Conservation (phyloP, 2,113 vertebrate genomes). For the Pomatorhinus ruficollis region DNA sequence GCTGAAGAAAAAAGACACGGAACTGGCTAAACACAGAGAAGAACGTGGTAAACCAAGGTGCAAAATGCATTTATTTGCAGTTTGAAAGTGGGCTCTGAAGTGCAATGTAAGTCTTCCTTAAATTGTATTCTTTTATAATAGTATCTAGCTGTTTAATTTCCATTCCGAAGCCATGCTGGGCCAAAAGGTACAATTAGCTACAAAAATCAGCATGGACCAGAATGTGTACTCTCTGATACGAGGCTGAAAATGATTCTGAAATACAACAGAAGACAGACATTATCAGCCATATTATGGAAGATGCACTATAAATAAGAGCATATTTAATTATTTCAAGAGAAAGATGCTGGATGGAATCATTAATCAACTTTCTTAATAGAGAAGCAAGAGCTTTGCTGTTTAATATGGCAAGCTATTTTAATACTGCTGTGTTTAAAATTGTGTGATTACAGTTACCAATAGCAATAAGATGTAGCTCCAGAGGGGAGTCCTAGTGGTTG, state of each 20-base stretch:
- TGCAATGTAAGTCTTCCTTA: slow-evolving; percentile 68
- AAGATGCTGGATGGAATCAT: slow-evolving; percentile 34
- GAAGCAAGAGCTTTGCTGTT: background rate
- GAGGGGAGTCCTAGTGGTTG: slow-evolving; percentile 34
- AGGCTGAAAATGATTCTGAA: slow-evolving; percentile 39
- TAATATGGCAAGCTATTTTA: slow-evolving; percentile 43
- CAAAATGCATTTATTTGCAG: background rate
- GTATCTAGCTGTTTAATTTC: slow-evolving; percentile 28
- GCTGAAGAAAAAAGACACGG: slow-evolving; percentile 5
- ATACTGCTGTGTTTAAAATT: slow-evolving; percentile 31
- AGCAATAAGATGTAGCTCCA: slow-evolving; percentile 51
- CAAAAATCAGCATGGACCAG: slow-evolving; percentile 47
- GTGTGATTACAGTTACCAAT: slow-evolving; percentile 23
- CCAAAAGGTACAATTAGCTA: slow-evolving; percentile 36
- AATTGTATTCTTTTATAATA: slow-evolving; percentile 8
- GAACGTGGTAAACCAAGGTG: background rate
- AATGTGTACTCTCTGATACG: slow-evolving; percentile 10
- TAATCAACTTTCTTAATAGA: slow-evolving; percentile 53
- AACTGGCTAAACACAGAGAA: background rate
- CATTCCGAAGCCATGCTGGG: slow-evolving; percentile 19
- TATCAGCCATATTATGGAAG: slow-evolving; percentile 15
- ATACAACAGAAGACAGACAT: slow-evolving; percentile 38
- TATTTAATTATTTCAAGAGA: slow-evolving; percentile 53
- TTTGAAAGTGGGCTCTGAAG: slow-evolving; percentile 25
- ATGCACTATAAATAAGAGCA: slow-evolving; percentile 41